Percentiles rank a stretch among this genome's conserved stretches.
phyloP scores from a whole-genome alignment of 2,888 invertebrate genomes.

The Entomobrya multifasciata region DNA sequence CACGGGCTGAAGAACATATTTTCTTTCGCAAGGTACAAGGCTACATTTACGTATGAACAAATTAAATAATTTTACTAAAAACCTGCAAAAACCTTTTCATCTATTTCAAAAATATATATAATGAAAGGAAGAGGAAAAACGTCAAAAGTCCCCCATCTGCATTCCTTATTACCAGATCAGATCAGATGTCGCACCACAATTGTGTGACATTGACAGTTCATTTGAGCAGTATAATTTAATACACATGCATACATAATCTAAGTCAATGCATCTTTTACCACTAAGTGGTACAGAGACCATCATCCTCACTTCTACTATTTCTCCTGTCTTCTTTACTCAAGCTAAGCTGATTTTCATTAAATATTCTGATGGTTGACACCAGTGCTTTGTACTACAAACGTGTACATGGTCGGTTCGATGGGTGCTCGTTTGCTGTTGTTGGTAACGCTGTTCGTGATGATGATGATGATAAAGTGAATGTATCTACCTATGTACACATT shows the following conservation, averaged over 20 bases:
- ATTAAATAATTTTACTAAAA: not conserved
- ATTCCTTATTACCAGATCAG: not conserved
- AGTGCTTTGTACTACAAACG: conserved; percentile 43
- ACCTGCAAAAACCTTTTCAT: conserved; percentile 5
- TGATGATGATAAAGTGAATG: not conserved
- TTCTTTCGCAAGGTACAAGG: too few relatives aligned
- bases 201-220: conserved; percentile 45
- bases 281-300: conserved; percentile 17
- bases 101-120: not conserved
- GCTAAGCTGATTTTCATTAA: conserved; percentile 54
- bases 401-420: not conserved
- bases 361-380: conserved; percentile 60
- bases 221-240: not conserved
- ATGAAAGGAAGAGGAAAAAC: not conserved
- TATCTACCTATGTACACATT: too few relatives aligned
- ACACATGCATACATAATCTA: not conserved
- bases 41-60: too few relatives aligned
- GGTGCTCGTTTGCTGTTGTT: too few relatives aligned
- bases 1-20: too few relatives aligned
- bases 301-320: conserved; percentile 19
- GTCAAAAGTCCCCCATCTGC: conserved; percentile 3
- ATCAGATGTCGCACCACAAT: not conserved
- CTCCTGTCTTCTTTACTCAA: not conserved
- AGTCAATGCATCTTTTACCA: not conserved
- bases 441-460: too few relatives aligned